Base-by-base conservation (phyloP, 2,113 vertebrate species). In the Caloenas nicobarica region DNA sequence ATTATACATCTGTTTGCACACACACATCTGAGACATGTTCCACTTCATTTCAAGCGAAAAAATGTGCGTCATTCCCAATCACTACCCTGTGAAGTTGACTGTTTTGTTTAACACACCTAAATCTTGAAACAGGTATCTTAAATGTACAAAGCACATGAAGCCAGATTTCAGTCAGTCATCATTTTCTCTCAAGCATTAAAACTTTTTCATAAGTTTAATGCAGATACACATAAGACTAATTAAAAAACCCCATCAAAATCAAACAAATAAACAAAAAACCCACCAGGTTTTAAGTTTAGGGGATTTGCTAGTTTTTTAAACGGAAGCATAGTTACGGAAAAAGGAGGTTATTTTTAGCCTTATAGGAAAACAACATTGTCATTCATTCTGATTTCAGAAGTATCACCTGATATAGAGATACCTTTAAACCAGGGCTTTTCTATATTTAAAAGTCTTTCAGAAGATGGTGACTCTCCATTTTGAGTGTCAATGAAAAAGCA, bases 41-140 rank as follows among this genome's bases (percentile, higher is more conserved):
- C n/a, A 24, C 29, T 68, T 68, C 5, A 86, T 21, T 71, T 80
- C 44, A 72, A 14, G 6, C 3, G n/a, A 13, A 11, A 6, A 78
- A 69, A 42, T 2, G 4, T 11, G 9, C 5, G 40, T 5, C 7
- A 21, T 3, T 54, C 57, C 58, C 6, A 1, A 48, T 25, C 28
- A 23, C 29, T 23, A 12, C 13, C 46, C 18, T 29, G 28, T 48
- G n/a, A 69, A 77, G 34, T 19, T 53, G 23, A 33, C 16, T 42
- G 17, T 13, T 68, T 73, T 53, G 28, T 42, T 46, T n/a, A 17
- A 82, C 11, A 28, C 7, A 68, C 4, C 14, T 34, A 15, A 9
- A 13, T 21, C 38, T 50, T 58, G 4, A 48, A 61, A 31, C 15
- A 69, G 19, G 16, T 64, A 19, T 42, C 19, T 60, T 58, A 69